Base-by-base conservation (phyloP, 92 coral and sea anemone species). In the Siderastrea radians region DNA sequence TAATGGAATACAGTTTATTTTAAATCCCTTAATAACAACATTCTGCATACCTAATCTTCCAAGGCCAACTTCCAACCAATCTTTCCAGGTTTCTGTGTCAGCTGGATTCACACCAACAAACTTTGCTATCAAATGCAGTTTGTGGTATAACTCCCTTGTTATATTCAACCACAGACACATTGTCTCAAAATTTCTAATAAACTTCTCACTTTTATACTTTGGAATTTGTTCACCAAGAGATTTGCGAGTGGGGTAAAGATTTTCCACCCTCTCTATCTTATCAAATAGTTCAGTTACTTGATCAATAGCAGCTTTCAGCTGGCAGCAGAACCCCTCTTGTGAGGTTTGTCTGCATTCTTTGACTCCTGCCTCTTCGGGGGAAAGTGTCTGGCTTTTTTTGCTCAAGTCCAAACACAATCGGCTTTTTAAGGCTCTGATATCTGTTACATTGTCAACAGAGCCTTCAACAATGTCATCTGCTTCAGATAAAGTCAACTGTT, bases 41-140 rank as follows among this genome's bases (percentile, higher is more conserved):
- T 26, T 19, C 1, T 46, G 7, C 83, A 74, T 19, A 93, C 94
- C 90, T 44, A 78, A 67, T 95, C 88, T 85, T 79, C 98, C 98
- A 78, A 97, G 87, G 44, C 99, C 99, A 62, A 92, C 75, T 57
- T 90, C 90, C 49, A 90, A 55, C 99, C 99, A 97, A 53, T 97
- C 99, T 58, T 94, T 89, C 99, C 99, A 97, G 0, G 89, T 72
- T 7, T 86, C 89, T n/a, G 57, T 66, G 26, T 91, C 90, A 19
- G 72, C 90, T 6, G 71, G 66, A 81, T 97, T 96, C 81, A 97
- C 94, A 68, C 98, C 95, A 16, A 97, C 93, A 79, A 93, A 86
- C 89, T 92, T 92, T 61, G 99, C 95, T 13, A 94, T 82, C 62
- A 93, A 85, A 19, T 96, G 95, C 13, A 97, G 92, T 68, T 92